Evolutionary conservation across 2,797 vertebrate species (phyloP), one percentile per base, ranked within the genome.

Genomic region (Anabas testudineus): DNA sequence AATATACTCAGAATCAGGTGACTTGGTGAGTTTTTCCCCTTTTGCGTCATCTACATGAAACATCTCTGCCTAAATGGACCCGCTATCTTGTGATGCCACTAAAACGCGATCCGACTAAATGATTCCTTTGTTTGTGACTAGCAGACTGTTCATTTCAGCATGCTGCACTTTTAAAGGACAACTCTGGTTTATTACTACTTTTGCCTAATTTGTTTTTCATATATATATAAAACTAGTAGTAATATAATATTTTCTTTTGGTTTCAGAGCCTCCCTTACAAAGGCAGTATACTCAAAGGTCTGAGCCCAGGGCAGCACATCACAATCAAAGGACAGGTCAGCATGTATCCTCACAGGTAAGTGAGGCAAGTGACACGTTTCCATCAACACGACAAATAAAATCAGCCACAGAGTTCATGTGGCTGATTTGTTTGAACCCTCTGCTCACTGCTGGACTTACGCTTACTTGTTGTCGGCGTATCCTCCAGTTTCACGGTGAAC

Each of bases 271-370:
- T 99, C 81, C 97, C 98, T 21, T 99, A 97, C 2, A 73, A 91
- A 73, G 95, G 92, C 54, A 94, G 89, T 24, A 84, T 99, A 48
- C 92, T 96, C 49, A 83, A 91, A 84, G 89, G 95, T 13, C 82
- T 99, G 90, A 90, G 51, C 63, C 93, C 95, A 5, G 97, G 96
- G 63, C 93, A 92, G 80, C 96, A 96, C 34, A 87, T 99, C 58
- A 95, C 94, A 56, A 86, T 99, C 71, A 98, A 96, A 92, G 97
- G 96, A 62, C 95, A 97, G 90, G 90, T 99, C 87, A 94, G 93
- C 74, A 85, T 93, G 87, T 95, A 94, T 30, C 87, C 97, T 42
- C 96, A 95, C 90, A 95, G 95, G 98, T 98, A 88, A 88, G 83
- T n/a, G n/a, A n/a, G n/a, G n/a, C n/a, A n/a, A n/a, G 28, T 14